phyloP scores from a whole-genome alignment of 2,797 vertebrate genomes.

The Clarias pachynema region DNA sequence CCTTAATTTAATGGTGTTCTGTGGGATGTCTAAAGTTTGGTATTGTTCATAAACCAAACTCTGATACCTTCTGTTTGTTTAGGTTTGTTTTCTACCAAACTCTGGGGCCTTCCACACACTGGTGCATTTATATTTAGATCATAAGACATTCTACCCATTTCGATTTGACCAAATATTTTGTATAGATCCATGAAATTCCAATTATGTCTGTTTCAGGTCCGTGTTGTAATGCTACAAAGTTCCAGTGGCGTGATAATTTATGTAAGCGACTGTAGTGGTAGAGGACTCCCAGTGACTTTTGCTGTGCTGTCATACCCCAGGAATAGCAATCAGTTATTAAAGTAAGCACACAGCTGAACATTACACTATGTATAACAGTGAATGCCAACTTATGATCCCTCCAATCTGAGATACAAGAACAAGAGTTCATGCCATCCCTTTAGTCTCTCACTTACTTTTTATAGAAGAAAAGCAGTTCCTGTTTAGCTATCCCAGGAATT shows the following conservation, averaged over 20 bases:
- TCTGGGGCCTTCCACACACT: background rate
- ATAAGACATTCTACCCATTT: background rate
- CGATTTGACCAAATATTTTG: background rate
- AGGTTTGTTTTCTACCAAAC: background rate
- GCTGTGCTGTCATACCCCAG: slow-evolving; percentile 50
- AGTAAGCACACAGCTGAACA: slow-evolving; percentile 41
- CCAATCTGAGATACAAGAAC: background rate
- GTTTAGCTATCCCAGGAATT: slow-evolving; percentile 69
- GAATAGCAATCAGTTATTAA: slow-evolving; percentile 45
- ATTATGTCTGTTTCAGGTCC: background rate
- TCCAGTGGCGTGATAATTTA: background rate
- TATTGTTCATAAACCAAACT: background rate
- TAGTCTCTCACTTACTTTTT: slow-evolving; percentile 59
- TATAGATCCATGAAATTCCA: background rate
- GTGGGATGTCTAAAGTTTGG: background rate
- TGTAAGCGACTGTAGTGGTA: background rate
- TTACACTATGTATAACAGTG: slow-evolving; percentile 30
- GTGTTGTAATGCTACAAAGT: background rate
- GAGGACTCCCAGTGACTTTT: slow-evolving; percentile 18
- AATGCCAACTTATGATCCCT: background rate
- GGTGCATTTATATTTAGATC: background rate
- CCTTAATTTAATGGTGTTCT: background rate
- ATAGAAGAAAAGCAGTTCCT: slow-evolving; percentile 64
- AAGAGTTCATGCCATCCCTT: background rate
- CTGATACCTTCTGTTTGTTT: background rate